These are phyloP conservation scores for Fregetta grallaria DNA, from an alignment of 2,113 vertebrate species.

Conservation along the genomic window DNA sequence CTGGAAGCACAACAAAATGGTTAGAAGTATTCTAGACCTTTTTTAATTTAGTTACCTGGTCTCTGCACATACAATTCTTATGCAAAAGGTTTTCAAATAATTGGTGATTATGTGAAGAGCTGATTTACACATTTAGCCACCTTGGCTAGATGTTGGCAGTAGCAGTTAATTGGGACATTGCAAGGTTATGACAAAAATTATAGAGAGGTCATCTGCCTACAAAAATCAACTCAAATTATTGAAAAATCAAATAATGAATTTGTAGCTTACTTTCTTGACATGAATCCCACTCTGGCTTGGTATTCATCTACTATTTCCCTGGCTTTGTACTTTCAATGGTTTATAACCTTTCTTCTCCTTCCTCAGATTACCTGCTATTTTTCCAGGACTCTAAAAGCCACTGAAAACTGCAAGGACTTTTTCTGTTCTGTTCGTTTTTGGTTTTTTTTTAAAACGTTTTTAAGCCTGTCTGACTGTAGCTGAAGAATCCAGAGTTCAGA, in stretches of 20 bases:
- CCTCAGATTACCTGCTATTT: neutral
- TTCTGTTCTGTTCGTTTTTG: neutral
- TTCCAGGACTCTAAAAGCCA: neutral
- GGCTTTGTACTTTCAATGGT: neutral
- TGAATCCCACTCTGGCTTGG: neutral
- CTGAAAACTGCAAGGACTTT: neutral
- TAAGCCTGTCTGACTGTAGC: neutral
- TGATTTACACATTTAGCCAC: neutral
- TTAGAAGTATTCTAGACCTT: neutral
- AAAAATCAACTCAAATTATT: neutral
- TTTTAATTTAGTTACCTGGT: neutral
- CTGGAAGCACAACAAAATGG: neutral
- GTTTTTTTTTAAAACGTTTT: neutral
- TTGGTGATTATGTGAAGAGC: neutral
- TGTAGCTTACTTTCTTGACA: neutral
- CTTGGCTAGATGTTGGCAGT: neutral
- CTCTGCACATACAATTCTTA: neutral
- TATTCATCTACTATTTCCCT: neutral
- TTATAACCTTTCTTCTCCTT: neutral
- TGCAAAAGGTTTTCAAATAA: neutral
- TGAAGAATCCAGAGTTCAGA: neutral
- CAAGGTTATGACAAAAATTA: neutral
- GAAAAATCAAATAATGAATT: neutral
- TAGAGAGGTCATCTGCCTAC: neutral
- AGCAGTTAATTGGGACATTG: neutral